Conservation (phyloP, 1,140 invertebrate genomes). For the Papilio glaucus region DNA sequence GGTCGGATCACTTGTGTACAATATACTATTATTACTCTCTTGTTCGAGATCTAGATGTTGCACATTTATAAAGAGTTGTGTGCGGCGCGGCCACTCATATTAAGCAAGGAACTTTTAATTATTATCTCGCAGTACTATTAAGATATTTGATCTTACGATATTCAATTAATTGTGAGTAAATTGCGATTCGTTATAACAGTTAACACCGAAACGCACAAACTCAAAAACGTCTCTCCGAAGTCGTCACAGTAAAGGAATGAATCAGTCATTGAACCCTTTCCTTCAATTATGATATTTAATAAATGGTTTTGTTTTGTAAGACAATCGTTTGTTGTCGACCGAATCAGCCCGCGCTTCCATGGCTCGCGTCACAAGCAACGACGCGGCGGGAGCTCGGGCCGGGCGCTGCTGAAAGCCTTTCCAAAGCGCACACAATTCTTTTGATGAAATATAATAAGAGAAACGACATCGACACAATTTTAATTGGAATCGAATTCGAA, state of each 20-base stretch:
- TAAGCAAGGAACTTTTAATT: no score
- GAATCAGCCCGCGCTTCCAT: not conserved
- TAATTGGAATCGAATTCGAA: not conserved
- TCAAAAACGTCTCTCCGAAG: not conserved
- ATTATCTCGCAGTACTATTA: no score
- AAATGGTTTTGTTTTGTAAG: slow-evolving; percentile 17
- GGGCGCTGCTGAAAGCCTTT: not conserved
- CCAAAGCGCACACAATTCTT: not conserved
- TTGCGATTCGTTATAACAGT: no score
- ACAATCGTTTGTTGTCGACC: slow-evolving; percentile 9
- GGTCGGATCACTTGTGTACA: no score
- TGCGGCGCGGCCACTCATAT: no score
- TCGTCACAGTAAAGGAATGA: not conserved
- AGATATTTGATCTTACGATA: no score
- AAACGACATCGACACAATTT: not conserved
- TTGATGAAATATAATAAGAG: not conserved
- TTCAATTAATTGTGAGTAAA: no score
- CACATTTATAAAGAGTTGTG: no score
- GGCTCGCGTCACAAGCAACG: not conserved
- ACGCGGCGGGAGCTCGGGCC: not conserved
- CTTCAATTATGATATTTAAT: slow-evolving; percentile 23
- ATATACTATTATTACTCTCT: no score
- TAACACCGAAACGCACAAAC: not conserved
- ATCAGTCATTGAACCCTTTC: not conserved
- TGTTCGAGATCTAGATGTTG: no score